phyloP scores from a whole-genome alignment of 2,797 vertebrate genomes.

The Melanotaenia trifasciata region DNA sequence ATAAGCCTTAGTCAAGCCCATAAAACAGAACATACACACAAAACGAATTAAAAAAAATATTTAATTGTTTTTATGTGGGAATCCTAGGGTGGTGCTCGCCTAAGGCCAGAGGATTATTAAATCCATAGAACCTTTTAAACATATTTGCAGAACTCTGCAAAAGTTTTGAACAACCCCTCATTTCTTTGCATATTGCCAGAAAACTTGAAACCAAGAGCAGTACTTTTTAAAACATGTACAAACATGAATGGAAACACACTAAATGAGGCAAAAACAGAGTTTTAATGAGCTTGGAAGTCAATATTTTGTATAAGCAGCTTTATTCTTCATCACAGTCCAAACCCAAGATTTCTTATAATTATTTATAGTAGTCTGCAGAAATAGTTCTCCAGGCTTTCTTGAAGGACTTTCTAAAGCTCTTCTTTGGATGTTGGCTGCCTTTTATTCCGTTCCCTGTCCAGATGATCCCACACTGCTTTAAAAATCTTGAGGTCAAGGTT shows the following conservation, averaged over 20 bases:
- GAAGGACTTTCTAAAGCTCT: too few species aligned
- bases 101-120: neutral
- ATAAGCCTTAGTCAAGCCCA: neutral
- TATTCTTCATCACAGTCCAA: neutral
- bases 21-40: neutral
- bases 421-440: too few species aligned
- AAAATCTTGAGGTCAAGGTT: too few species aligned
- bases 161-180: neutral
- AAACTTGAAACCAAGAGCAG: too few species aligned
- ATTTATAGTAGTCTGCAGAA: too few species aligned
- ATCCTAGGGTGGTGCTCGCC: neutral
- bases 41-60: neutral
- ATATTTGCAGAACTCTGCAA: neutral
- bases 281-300: too few species aligned
- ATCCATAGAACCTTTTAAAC: neutral
- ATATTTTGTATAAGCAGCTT: neutral
- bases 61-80: neutral
- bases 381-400: too few species aligned
- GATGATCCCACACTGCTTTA: too few species aligned
- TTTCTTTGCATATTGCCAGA: neutral
- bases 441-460: too few species aligned
- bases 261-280: too few species aligned
- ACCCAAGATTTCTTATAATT: neutral
- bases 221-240: too few species aligned
- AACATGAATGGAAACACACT: too few species aligned